A percentile compares a stretch with the other conserved stretches of the same genome.
These are phyloP conservation scores for Cerastis rubricosa DNA, from an alignment of 2,888 invertebrate genomes.

Conservation along the genomic window DNA sequence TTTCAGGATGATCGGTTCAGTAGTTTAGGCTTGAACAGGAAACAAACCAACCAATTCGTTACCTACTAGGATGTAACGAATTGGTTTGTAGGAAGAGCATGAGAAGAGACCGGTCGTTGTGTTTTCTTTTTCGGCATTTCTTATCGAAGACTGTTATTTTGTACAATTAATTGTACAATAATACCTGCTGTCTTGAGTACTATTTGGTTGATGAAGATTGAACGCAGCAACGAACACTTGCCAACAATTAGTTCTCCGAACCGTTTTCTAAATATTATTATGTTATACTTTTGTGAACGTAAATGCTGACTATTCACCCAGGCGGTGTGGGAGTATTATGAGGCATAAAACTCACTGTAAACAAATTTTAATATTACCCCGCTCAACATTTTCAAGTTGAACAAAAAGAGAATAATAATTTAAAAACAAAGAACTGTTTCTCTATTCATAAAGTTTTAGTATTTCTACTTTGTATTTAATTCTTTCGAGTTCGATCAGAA, in stretches of 20 bases:
- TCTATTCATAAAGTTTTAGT: conserved; percentile 14
- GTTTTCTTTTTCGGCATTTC: neutral
- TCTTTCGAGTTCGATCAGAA: conserved; percentile 16
- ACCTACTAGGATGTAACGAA: neutral
- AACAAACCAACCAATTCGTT: no score
- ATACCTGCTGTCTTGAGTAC: no score
- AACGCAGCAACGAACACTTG: neutral
- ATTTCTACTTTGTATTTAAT: conserved; percentile 5
- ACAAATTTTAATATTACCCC: conserved; percentile 27
- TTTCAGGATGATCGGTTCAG: no score
- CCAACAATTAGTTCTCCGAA: neutral
- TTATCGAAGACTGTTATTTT: neutral
- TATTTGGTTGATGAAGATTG: conserved; percentile 8
- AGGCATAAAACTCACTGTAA: conserved; percentile 25
- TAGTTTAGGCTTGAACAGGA: no score
- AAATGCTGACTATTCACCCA: conserved; percentile 6
- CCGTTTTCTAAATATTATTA: neutral
- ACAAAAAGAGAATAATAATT: conserved; percentile 33
- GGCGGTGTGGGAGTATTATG: conserved; percentile 14
- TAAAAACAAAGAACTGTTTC: conserved; percentile 17
- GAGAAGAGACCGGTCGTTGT: neutral
- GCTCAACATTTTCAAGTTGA: conserved; percentile 13
- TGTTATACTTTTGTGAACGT: neutral
- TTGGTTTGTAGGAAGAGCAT: neutral
- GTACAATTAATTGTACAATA: no score